Evolutionary conservation across 1,140 invertebrate genomes (phyloP).

Genomic region (Galleria mellonella): DNA sequence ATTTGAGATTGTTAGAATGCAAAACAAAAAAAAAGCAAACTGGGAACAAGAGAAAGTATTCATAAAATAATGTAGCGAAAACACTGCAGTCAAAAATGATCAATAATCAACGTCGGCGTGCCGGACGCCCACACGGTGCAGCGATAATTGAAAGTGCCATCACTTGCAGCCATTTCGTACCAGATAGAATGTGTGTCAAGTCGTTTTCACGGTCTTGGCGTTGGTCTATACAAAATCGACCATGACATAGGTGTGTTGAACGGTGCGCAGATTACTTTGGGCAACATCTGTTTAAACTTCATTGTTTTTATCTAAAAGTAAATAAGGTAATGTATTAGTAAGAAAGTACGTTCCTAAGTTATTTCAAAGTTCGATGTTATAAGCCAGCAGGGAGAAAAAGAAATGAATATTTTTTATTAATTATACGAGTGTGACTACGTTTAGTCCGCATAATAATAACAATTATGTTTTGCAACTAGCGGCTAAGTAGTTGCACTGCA

Average conservation of each 20-base stretch:
- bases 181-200: slow-evolving; percentile 60
- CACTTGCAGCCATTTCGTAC: slow-evolving; percentile 47
- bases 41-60: slow-evolving; percentile 59
- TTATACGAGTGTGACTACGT: no score
- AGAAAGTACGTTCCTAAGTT: no score
- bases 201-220: slow-evolving; percentile 57
- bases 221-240: slow-evolving; percentile 40
- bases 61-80: slow-evolving; percentile 39
- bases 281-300: slow-evolving; percentile 21
- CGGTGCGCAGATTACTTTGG: slow-evolving; percentile 19
- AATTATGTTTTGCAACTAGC: no score
- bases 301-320: slow-evolving; percentile 3
- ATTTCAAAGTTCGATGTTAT: no score
- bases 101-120: slow-evolving; percentile 32
- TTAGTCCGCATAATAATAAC: no score
- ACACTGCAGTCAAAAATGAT: slow-evolving; percentile 50
- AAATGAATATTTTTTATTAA: no score
- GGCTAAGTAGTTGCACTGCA: slow-evolving; percentile 6
- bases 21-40: slow-evolving; percentile 43
- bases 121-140: slow-evolving; percentile 28
- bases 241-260: slow-evolving; percentile 36
- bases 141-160: slow-evolving; percentile 68
- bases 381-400: no score
- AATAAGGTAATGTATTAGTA: not conserved
- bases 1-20: slow-evolving; percentile 38